A percentile compares a stretch with the other conserved stretches of the same genome.
Evolutionary conservation across 30 jellyfish, hydroid and myxozoan species (phyloP).

Genomic region (Aurelia coerulea): DNA sequence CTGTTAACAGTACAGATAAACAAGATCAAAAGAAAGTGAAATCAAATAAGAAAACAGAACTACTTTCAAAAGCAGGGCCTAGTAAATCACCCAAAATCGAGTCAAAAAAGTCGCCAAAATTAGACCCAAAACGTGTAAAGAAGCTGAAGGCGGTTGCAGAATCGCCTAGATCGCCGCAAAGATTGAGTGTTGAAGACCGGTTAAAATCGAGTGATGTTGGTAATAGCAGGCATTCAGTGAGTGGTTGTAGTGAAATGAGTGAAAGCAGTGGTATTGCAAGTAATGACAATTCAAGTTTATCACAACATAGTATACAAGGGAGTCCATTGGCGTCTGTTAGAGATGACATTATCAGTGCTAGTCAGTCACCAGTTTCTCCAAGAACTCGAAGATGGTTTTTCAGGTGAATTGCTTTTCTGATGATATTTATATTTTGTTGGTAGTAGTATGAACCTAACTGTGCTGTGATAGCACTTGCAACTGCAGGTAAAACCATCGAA

Average conservation of each 20-base stretch:
- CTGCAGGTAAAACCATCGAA: no score
- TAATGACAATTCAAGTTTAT: constrained; percentile 65
- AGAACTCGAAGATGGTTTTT: constrained; percentile 82
- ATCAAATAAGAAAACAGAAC: constrained; percentile 40
- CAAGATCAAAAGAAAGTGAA: constrained; percentile 18
- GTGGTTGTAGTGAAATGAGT: constrained; percentile 81
- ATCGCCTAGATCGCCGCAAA: constrained; percentile 6
- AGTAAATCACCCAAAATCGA: constrained; percentile 44
- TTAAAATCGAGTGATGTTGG: constrained; percentile 41
- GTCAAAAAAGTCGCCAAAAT: constrained; percentile 32
- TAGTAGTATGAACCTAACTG: no score
- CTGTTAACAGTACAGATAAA: constrained; percentile 3
- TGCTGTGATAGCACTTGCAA: no score
- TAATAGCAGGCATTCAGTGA: constrained; percentile 65
- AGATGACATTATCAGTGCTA: constrained; percentile 13
- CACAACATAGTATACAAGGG: constrained; percentile 83
- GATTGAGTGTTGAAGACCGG: background rate
- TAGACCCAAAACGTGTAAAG: constrained; percentile 6
- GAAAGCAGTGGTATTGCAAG: constrained; percentile 85
- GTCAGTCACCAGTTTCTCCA: constrained; percentile 66
- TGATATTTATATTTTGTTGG: no score
- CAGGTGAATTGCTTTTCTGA: constrained; percentile 30
- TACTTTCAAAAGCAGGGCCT: constrained; percentile 20
- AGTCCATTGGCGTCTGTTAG: constrained; percentile 37
- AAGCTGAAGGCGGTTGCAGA: background rate